Conservation (phyloP, 2,888 invertebrate genomes). For the Napeogenes inachia region DNA sequence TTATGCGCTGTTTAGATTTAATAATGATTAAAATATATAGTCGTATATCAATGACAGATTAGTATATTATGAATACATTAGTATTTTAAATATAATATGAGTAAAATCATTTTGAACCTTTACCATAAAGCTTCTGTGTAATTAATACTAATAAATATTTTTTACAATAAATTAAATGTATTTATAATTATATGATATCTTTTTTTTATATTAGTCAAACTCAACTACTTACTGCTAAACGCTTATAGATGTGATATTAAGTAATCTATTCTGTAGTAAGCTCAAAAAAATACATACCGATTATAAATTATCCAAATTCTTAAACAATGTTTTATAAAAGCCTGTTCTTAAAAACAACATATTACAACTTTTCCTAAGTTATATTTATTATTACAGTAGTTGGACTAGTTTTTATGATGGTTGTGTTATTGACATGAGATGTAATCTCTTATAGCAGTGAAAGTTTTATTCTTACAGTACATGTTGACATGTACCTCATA, state of each 20-base stretch:
- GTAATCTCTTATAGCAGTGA: constrained; percentile 19
- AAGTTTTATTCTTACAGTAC: constrained; percentile 10
- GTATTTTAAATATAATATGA: background rate
- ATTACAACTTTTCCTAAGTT: background rate
- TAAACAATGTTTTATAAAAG: no score
- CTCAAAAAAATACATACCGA: no score
- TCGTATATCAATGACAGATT: background rate
- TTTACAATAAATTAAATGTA: background rate
- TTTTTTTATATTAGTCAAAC: no score
- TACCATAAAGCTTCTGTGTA: background rate
- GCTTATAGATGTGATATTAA: no score
- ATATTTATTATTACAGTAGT: background rate
- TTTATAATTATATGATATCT: background rate
- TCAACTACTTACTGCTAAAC: no score
- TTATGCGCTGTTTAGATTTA: no score
- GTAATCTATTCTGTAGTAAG: no score
- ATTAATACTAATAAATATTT: no score
- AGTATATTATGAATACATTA: background rate
- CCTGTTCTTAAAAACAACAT: no score
- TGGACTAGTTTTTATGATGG: constrained; percentile 21
- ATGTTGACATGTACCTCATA: constrained; percentile 5
- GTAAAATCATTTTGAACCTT: background rate
- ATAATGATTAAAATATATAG: background rate
- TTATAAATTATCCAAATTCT: no score
- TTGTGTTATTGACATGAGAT: constrained; percentile 15